phyloP scores from a whole-genome alignment of 2,113 vertebrate species.

The Rissa tridactyla region DNA sequence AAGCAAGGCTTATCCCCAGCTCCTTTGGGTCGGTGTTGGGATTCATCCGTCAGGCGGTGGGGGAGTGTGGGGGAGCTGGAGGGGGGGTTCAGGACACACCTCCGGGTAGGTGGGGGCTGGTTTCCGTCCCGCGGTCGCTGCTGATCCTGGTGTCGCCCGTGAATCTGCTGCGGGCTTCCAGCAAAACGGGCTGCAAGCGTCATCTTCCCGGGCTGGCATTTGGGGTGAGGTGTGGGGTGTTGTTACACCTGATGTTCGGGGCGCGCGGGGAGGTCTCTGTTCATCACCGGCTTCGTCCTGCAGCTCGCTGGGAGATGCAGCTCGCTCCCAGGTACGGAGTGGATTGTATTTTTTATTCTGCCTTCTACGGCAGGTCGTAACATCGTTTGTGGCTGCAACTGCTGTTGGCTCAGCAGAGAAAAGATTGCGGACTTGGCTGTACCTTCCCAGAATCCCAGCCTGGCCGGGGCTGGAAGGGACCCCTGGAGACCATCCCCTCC shows the following conservation, averaged over 20 bases:
- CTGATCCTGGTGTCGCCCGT: accelerated
- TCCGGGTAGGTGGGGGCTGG: accelerated
- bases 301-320: accelerated
- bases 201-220: not conserved
- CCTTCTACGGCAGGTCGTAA: not conserved
- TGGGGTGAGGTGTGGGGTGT: not conserved
- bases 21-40: not conserved
- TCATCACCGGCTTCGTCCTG: not conserved
- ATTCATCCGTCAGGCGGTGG: not conserved
- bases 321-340: not conserved
- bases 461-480: too few relatives aligned
- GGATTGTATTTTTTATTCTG: not conserved
- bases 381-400: not conserved
- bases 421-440: accelerated
- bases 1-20: conserved; percentile 63
- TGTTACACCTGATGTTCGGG: accelerated
- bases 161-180: not conserved
- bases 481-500: not conserved
- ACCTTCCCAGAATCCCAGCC: not conserved
- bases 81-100: accelerated
- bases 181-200: accelerated
- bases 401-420: not conserved
- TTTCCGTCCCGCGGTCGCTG: not conserved
- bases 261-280: accelerated
- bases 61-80: accelerated